phyloP scores from a whole-genome alignment of 2,797 vertebrate species.

The Hipposideros larvatus region DNA sequence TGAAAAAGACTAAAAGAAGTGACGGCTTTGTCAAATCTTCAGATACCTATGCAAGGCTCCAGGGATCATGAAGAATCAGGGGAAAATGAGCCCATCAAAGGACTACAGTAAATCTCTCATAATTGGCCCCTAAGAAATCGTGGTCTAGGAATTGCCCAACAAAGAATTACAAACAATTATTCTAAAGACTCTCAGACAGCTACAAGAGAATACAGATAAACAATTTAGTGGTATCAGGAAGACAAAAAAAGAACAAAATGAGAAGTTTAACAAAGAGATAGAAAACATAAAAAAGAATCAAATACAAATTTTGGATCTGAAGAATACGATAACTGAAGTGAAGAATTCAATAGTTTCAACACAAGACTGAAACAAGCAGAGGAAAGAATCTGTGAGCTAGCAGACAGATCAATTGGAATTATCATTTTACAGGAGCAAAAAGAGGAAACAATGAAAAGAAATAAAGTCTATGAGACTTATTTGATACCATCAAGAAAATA shows the following conservation, averaged over 20 bases:
- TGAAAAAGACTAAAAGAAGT: not conserved
- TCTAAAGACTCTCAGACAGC: not conserved
- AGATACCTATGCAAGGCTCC: not conserved
- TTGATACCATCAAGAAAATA: not conserved
- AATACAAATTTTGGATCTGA: not conserved
- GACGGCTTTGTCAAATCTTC: not conserved
- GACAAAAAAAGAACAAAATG: not conserved
- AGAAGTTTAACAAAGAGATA: not conserved
- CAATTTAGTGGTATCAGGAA: not conserved
- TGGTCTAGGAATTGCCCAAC: not conserved
- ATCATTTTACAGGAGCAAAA: not conserved
- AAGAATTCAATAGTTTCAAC: not conserved
- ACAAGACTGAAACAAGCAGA: not conserved
- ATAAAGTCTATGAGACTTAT: not conserved
- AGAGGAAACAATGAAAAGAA: not conserved
- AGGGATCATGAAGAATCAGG: not conserved
- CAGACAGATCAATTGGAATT: not conserved
- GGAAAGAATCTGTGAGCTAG: not conserved
- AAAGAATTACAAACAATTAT: not conserved
- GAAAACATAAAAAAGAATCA: not conserved
- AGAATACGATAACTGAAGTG: not conserved
- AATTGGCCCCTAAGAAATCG: not conserved
- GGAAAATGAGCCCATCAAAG: not conserved
- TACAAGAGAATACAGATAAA: not conserved
- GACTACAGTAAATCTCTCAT: not conserved